Percentiles rank a stretch among this genome's conserved stretches.
Conservation (phyloP, 2,113 vertebrate species). For the Cichladusa arquata region DNA sequence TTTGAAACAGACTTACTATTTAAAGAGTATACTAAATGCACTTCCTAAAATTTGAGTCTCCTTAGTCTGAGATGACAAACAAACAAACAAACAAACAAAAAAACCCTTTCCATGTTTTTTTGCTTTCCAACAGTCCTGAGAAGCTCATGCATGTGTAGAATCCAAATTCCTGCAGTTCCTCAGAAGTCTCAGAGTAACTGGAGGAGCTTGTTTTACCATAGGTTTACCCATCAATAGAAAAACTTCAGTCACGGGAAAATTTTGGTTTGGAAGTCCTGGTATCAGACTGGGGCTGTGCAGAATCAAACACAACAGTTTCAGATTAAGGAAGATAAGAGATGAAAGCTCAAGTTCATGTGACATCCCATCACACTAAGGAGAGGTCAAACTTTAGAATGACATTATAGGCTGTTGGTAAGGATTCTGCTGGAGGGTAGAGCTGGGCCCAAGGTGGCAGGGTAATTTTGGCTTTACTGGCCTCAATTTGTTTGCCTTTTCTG, state of each 20-base stretch:
- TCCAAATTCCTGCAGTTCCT: neutral
- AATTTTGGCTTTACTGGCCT: neutral
- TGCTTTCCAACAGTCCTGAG: neutral
- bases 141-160: neutral
- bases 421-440: neutral
- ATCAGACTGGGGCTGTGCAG: neutral
- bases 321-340: neutral
- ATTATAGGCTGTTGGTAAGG: neutral
- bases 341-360: neutral
- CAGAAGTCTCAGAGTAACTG: neutral
- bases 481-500: neutral
- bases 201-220: neutral
- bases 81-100: neutral
- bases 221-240: neutral
- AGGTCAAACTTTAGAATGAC: neutral
- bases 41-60: neutral
- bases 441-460: neutral
- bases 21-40: neutral
- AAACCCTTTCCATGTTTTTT: rapidly evolving
- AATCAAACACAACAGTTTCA: neutral
- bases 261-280: neutral
- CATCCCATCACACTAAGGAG: neutral
- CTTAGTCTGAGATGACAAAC: neutral
- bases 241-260: neutral
- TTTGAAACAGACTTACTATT: neutral